A percentile compares a stretch with the other conserved stretches of the same genome.
Evolutionary conservation across 2,113 vertebrate genomes (phyloP).

Genomic region (Gallinago undulata): DNA sequence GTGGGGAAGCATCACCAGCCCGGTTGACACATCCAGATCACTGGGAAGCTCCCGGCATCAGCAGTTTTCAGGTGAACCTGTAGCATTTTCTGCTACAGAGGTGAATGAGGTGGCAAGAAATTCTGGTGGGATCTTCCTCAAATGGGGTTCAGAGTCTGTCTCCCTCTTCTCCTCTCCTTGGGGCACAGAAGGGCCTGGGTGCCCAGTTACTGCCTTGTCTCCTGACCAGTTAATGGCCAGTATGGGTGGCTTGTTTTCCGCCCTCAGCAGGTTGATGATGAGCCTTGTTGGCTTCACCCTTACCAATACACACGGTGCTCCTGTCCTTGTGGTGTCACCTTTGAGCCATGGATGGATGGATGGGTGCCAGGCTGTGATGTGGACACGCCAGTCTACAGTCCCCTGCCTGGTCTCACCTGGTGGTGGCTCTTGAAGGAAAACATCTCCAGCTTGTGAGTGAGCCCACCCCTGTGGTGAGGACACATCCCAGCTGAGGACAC

Average conservation of each 20-base stretch:
- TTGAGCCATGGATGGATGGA: neutral
- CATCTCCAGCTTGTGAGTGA: neutral
- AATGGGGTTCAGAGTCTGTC: neutral
- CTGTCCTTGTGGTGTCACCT: fast-evolving
- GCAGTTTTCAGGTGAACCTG: neutral
- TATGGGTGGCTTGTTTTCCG: neutral
- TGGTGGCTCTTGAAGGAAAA: neutral
- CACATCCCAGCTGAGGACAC: neutral
- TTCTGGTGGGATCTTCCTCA: neutral
- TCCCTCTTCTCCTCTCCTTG: neutral
- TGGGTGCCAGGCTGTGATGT: neutral
- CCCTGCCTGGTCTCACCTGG: neutral
- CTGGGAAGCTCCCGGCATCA: fast-evolving
- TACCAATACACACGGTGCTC: neutral
- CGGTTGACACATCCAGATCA: fast-evolving
- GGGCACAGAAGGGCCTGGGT: neutral
- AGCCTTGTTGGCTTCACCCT: neutral
- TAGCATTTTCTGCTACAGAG: neutral
- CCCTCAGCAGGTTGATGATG: neutral
- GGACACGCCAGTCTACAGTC: fast-evolving
- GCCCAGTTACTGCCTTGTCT: neutral
- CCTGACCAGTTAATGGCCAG: neutral
- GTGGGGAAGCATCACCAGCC: neutral
- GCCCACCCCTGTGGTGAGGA: neutral
- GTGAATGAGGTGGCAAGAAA: neutral